Conservation (phyloP, 2,888 invertebrate genomes). For the Meteorus colon region DNA sequence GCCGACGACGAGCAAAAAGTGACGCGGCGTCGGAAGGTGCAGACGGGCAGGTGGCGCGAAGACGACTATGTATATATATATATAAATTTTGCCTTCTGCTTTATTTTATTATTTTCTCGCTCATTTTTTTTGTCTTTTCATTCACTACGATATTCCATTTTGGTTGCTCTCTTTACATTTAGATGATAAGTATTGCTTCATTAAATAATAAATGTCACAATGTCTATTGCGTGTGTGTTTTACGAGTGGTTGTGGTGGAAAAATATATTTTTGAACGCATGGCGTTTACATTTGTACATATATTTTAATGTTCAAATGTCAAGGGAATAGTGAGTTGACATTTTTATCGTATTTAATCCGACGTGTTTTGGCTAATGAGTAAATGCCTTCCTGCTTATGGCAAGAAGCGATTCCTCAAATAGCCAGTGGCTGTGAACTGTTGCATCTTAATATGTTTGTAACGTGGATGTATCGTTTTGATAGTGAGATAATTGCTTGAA, state of each 20-base stretch:
- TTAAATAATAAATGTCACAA: constrained; percentile 5
- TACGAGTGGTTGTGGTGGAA: not conserved
- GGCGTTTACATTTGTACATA: not conserved
- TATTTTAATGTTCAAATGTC: not conserved
- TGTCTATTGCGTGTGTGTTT: not conserved
- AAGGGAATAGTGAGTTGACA: constrained; percentile 19
- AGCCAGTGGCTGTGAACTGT: not conserved
- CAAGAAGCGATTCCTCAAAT: not conserved
- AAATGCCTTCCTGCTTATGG: constrained; percentile 35
- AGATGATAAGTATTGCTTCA: not conserved
- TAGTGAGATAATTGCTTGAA: constrained; percentile 1
- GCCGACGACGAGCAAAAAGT: constrained; percentile 34
- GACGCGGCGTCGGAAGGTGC: constrained; percentile 50
- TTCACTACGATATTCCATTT: constrained; percentile 1
- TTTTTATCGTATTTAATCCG: constrained; percentile 34
- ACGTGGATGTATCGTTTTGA: no score
- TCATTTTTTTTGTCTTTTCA: not conserved
- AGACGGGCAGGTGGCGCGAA: constrained; percentile 55
- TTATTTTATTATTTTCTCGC: not conserved
- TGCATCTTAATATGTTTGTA: constrained; percentile 10
- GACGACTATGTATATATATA: constrained; percentile 33
- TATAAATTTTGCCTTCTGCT: constrained; percentile 27
- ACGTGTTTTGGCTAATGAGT: constrained; percentile 48
- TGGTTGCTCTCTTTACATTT: not conserved
- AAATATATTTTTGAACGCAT: constrained; percentile 22